These are phyloP conservation scores for Microctonus hyperodae DNA, from an alignment of 2,888 invertebrate genomes.

Conservation along the genomic window DNA sequence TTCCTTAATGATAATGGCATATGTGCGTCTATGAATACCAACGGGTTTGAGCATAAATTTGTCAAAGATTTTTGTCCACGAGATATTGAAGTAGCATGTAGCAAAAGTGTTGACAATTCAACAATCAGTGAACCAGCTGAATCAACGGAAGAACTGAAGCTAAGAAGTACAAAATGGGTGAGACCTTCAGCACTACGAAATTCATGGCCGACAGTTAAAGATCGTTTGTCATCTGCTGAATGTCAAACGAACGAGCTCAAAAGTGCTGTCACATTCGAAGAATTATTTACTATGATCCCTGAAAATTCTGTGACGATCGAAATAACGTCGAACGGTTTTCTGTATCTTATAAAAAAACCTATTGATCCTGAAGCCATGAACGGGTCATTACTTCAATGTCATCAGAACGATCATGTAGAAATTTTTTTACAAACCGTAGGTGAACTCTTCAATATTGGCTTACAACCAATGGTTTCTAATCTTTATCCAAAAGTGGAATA, in stretches of 20 bases:
- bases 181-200: slow-evolving; percentile 80
- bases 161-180: slow-evolving; percentile 80
- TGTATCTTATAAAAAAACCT: slow-evolving; percentile 85
- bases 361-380: slow-evolving; percentile 75
- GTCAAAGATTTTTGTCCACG: slow-evolving; percentile 74
- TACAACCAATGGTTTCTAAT: slow-evolving; percentile 76
- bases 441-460: slow-evolving; percentile 78
- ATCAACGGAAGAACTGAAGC: slow-evolving; percentile 71
- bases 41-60: slow-evolving; percentile 72
- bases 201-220: slow-evolving; percentile 74
- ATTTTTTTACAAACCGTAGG: slow-evolving; percentile 72
- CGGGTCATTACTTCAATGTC: slow-evolving; percentile 77
- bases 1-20: slow-evolving; percentile 61
- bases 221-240: slow-evolving; percentile 78
- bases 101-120: slow-evolving; percentile 84
- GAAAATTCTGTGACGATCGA: slow-evolving; percentile 85
- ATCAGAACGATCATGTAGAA: slow-evolving; percentile 71
- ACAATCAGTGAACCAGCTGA: slow-evolving; percentile 90
- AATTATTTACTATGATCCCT: slow-evolving; percentile 80
- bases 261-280: slow-evolving; percentile 77
- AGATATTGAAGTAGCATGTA: slow-evolving; percentile 85
- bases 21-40: slow-evolving; percentile 87
- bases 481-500: slow-evolving; percentile 79
- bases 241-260: slow-evolving; percentile 88
- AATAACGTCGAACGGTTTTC: slow-evolving; percentile 87